Evolutionary conservation across 2,797 vertebrate genomes (phyloP), one percentile per base, ranked within the genome.

Genomic region (Sebastolobus altivelis): DNA sequence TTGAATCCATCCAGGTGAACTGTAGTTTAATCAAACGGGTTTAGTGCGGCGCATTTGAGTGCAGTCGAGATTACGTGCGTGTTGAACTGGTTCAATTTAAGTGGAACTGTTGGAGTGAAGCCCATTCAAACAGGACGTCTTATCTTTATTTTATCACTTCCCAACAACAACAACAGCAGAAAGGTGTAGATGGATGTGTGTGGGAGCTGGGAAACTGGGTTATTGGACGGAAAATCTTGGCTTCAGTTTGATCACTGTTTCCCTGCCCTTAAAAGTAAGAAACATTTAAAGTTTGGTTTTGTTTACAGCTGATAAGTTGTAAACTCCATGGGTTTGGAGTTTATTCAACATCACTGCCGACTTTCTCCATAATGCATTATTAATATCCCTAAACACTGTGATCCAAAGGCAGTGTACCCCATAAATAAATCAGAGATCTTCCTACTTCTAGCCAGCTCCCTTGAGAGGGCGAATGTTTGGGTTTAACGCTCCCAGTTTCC

Each of bases 401-500:
- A 91, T 92, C 84, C 79, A 82, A 89, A 89, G 85, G 83, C 86
- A 87, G 81, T 86, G 82, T 84, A 77, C 55, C 69, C 81, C 74
- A 92, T 94, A 72, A 94, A 94, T 94, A 92, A 93, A 92, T 87
- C 75, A 93, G 76, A 81, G 59, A 68, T 76, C 61, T 75, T 82
- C 82, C 69, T 56, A 65, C 80, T 90, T 88, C 58, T 4, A 63
- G 56, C 62, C 85, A 2, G 37, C 78, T 90, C 87, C 73, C 73
- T 33, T 12, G 78, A 82, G 82, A 81, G 49, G 9, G 4, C 3
- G n/a, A 59, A 65, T 88, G 72, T 86, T 82, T 90, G 80, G 87
- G 83, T 90, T 87, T 85, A 80, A 70, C 37, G 11, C 84, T 80
- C 70, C 20, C 46, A 52, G 46, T 52, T 52, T 78, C 67, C 80